These are phyloP conservation scores for Punctoribates punctum DNA, from an alignment of 2,888 invertebrate species.

Conservation along the genomic window DNA sequence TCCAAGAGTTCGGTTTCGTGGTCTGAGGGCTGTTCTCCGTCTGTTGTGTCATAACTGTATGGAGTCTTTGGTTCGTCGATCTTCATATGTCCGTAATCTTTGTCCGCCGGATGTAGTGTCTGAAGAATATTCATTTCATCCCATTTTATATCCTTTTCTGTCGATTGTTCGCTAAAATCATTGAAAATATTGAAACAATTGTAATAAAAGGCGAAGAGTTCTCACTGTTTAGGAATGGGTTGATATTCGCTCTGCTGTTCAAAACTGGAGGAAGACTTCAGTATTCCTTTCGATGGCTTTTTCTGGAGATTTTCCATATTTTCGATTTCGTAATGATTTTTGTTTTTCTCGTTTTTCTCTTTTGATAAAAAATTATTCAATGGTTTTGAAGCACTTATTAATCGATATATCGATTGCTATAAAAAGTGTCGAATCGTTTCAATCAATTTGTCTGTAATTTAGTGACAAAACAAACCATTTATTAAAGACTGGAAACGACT, in stretches of 20 bases:
- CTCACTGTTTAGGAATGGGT: constrained; percentile 38
- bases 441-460: not conserved
- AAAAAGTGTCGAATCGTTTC: not conserved
- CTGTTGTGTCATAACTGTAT: constrained; percentile 57
- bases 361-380: not conserved
- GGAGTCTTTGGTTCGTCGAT: constrained; percentile 98
- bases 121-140: constrained; percentile 99
- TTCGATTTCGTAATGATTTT: not conserved
- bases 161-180: constrained; percentile 34
- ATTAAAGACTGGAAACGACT: not conserved
- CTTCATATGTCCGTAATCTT: constrained; percentile 99
- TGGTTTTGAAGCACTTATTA: constrained; percentile 12
- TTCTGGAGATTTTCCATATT: constrained; percentile 68
- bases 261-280: constrained; percentile 87
- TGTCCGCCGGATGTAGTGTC: constrained; percentile 93
- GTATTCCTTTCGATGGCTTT: constrained; percentile 80
- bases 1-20: constrained; percentile 65
- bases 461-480: not conserved
- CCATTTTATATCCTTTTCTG: constrained; percentile 67
- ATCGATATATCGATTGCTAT: not conserved
- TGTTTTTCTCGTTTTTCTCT: not conserved
- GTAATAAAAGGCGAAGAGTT: not conserved
- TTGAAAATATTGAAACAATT: not conserved
- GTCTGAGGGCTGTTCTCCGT: constrained; percentile 54
- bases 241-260: constrained; percentile 57